Conservation (phyloP, 2,113 vertebrate genomes). For the Odontophorus gujanensis region DNA sequence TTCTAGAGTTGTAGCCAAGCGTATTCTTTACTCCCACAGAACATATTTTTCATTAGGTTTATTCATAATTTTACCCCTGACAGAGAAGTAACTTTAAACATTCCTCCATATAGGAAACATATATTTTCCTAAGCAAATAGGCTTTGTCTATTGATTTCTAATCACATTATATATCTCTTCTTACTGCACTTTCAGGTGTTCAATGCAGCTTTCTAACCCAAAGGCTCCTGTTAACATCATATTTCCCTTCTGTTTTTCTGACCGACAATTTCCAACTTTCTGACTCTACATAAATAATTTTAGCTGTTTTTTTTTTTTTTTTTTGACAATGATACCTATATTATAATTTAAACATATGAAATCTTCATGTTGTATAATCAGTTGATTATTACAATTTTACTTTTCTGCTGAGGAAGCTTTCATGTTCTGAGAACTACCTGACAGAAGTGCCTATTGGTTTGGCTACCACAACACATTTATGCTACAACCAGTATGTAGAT, state of each 20-base stretch:
- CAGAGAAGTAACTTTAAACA: slow-evolving; percentile 64
- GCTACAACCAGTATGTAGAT: not conserved
- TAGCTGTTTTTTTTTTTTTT: not conserved
- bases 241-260: slow-evolving; percentile 62
- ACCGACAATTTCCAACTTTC: slow-evolving; percentile 43
- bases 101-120: slow-evolving; percentile 46
- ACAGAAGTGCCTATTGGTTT: not conserved
- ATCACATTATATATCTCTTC: slow-evolving; percentile 54
- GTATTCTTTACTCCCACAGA: slow-evolving; percentile 46
- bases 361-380: not conserved
- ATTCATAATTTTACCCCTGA: slow-evolving; percentile 65
- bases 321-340: not conserved
- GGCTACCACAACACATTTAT: not conserved
- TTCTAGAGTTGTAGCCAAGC: slow-evolving; percentile 32
- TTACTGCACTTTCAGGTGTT: slow-evolving; percentile 62
- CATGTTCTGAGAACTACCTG: not conserved
- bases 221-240: slow-evolving; percentile 54
- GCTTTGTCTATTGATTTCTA: slow-evolving; percentile 69
- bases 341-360: slow-evolving; percentile 49
- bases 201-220: slow-evolving; percentile 39
- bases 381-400: slow-evolving; percentile 9
- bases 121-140: slow-evolving; percentile 40
- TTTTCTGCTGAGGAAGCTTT: not conserved
- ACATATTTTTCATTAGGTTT: slow-evolving; percentile 64
- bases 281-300: slow-evolving; percentile 60